Base-by-base conservation (phyloP, 2,888 invertebrate genomes). In the Rhagonycha fulva region DNA sequence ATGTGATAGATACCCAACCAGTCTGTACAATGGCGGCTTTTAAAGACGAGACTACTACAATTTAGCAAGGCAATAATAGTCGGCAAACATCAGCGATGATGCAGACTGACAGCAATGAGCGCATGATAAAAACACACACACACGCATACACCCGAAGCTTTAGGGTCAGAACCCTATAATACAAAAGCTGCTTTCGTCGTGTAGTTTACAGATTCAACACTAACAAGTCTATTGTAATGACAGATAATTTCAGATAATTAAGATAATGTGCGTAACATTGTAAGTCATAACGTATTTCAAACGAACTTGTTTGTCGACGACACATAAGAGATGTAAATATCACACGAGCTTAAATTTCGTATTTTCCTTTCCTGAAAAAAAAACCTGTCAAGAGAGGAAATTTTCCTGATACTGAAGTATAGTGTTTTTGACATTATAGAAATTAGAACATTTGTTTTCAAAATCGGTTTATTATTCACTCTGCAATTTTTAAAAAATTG, bases 51-150 rank as follows among this genome's bases (percentile, higher is more conserved):
- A 78, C 80, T 80, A 82, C 77, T 81, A 79, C 80, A 81, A 80
- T 82, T 82, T 82, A 82, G 81, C 81, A 80, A 82, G 81, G 80
- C 81, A 82, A 82, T 82, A 83, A 82, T 82, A 80, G 81, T 80
- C 78, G 80, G 80, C 79, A 82, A 81, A 83, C 83, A 83, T 82
- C 81, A 81, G 75, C 77, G 77, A 76, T 82, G 82, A 83, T 83
- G 71, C 75, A 74, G 76, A 76, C 69, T 81, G 83, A 83, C 83
- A 82, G 81, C 78, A 79, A 81, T 81, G 80, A 79, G 79, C 77
- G 75, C 72, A 81, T 70, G 68, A 79, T 72, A 67, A 32, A 71
- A 76, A 71, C 63, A 71, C 69, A 71, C 69, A 74, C 76, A 61
- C 62, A 74, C 71, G 67, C 62, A 26, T 11, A 47, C 63, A 24